Conservation (phyloP, 1,140 invertebrate species). For the Rhopalosiphum maidis region DNA sequence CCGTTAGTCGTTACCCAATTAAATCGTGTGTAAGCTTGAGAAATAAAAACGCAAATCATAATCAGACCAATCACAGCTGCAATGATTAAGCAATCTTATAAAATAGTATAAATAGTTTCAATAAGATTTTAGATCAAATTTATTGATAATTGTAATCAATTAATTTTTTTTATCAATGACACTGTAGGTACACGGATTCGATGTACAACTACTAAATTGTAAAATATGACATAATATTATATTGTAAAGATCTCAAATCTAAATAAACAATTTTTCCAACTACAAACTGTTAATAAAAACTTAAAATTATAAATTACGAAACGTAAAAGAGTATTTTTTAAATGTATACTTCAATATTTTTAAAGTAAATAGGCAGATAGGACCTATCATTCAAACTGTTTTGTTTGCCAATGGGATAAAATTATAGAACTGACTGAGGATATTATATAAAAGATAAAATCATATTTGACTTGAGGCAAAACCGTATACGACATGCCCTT, state of each 20-base stretch:
- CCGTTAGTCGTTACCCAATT: background rate
- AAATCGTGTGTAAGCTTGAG: background rate
- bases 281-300: too few relatives aligned
- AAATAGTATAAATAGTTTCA: background rate
- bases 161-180: background rate
- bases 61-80: background rate
- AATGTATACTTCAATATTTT: background rate
- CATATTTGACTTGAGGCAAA: constrained; percentile 3
- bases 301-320: too few relatives aligned
- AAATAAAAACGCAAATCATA: background rate
- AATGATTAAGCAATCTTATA: background rate
- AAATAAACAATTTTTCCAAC: background rate
- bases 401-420: background rate
- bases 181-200: background rate
- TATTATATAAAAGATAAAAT: background rate
- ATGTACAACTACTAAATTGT: too few relatives aligned
- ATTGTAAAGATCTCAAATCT: background rate
- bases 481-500: background rate
- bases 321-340: too few relatives aligned
- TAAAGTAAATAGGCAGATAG: background rate
- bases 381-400: background rate
- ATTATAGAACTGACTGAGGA: background rate
- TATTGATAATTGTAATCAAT: background rate
- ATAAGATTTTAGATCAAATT: background rate
- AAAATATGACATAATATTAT: background rate